phyloP scores from a whole-genome alignment of 2,113 vertebrate genomes.

The Ia io region DNA sequence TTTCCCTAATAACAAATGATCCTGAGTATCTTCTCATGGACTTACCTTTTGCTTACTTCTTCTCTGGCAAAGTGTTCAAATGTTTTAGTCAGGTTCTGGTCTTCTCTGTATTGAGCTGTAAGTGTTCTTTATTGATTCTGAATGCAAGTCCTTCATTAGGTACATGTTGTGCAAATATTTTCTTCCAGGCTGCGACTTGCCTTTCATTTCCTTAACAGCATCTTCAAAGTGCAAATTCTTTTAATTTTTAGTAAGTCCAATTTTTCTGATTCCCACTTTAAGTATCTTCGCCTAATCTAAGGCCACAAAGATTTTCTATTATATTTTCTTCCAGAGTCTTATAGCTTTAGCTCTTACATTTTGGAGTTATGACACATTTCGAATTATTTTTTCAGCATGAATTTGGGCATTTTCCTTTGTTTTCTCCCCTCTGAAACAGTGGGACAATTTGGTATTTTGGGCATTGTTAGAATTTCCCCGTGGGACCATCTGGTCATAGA shows the following conservation, averaged over 20 bases:
- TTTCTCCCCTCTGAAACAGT: not conserved
- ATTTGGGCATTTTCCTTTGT: not conserved
- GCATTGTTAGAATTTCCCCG: not conserved
- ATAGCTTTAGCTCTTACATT: not conserved
- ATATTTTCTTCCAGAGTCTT: not conserved
- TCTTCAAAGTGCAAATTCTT: not conserved
- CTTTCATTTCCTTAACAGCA: not conserved
- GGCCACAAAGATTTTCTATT: not conserved
- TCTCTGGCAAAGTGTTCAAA: not conserved
- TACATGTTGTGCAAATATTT: too few species aligned
- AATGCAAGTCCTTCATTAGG: fast-evolving
- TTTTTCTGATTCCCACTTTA: not conserved
- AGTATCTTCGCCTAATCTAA: not conserved
- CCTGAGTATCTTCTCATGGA: not conserved
- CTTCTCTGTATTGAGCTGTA: too few species aligned
- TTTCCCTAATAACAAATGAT: not conserved
- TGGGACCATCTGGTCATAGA: not conserved
- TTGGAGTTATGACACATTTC: not conserved
- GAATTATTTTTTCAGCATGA: not conserved
- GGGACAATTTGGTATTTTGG: not conserved
- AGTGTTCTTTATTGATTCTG: not conserved
- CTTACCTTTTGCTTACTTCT: too few species aligned
- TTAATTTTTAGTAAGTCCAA: not conserved
- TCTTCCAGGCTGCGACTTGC: not conserved
- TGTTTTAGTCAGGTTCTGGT: not conserved